Percentiles rank a stretch among this genome's conserved stretches.
Conservation (phyloP, 2,797 vertebrate species). For the Ptychobarbus kaznakovi region DNA sequence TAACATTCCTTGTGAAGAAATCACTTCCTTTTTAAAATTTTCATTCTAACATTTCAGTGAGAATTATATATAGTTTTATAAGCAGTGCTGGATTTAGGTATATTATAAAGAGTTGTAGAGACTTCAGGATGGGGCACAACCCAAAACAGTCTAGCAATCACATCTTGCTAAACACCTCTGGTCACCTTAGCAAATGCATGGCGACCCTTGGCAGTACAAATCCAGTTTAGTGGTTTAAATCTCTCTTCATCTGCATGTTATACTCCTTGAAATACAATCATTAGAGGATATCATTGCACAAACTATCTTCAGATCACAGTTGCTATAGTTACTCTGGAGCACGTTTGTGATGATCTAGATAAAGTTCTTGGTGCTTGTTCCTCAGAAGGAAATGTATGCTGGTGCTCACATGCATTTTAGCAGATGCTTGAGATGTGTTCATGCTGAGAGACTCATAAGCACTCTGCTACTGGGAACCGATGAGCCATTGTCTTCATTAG, state of each 20-base stretch:
- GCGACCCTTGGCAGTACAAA: not conserved
- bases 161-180: not conserved
- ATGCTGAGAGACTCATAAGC: slow-evolving; percentile 24
- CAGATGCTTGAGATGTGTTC: slow-evolving; percentile 51
- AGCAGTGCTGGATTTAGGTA: not conserved
- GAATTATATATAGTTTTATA: not conserved
- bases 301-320: slow-evolving; percentile 19
- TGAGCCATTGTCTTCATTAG: slow-evolving; percentile 13
- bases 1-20: slow-evolving; percentile 44
- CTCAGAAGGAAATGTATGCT: slow-evolving; percentile 12
- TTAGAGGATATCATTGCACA: slow-evolving; percentile 33
- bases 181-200: slow-evolving; percentile 7
- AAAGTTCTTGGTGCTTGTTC: slow-evolving; percentile 50
- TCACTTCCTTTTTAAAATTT: slow-evolving; percentile 30
- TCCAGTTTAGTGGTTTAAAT: not conserved
- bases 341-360: slow-evolving; percentile 25
- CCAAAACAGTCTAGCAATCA: not conserved
- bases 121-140: not conserved
- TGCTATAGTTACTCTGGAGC: slow-evolving; percentile 41
- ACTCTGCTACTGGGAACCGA: slow-evolving; percentile 3
- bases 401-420: slow-evolving; percentile 35
- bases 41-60: slow-evolving; percentile 28
- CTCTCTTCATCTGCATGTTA: slow-evolving; percentile 5
- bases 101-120: not conserved
- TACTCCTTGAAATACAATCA: slow-evolving; percentile 32